A percentile compares a stretch with the other conserved stretches of the same genome.
Conservation (phyloP, 1,140 invertebrate genomes). For the Orchesella cincta region DNA sequence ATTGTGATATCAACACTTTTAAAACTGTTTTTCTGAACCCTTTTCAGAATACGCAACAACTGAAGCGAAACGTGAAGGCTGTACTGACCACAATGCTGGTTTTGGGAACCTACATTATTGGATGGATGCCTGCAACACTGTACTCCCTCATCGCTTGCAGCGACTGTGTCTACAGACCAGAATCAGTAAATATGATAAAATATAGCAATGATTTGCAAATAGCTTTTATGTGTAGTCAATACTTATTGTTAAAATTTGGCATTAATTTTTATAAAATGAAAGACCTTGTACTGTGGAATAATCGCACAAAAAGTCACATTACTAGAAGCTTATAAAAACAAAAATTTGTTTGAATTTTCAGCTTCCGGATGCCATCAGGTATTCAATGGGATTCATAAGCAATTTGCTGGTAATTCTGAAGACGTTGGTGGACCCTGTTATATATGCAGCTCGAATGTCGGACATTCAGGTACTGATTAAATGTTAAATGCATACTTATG, state of each 20-base stretch:
- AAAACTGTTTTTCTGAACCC: not conserved
- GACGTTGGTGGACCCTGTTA: constrained; percentile 68
- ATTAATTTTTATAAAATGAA: too few relatives aligned
- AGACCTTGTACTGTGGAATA: too few relatives aligned
- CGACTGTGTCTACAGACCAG: constrained; percentile 55
- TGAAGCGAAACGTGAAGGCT: constrained; percentile 65
- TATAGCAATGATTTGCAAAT: too few relatives aligned
- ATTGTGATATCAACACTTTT: too few relatives aligned
- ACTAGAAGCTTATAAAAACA: too few relatives aligned
- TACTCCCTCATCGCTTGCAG: constrained; percentile 61
- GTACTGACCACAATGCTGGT: constrained; percentile 69
- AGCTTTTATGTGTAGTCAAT: too few relatives aligned
- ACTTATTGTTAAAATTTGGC: too few relatives aligned
- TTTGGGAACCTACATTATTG: constrained; percentile 67
- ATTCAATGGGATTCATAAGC: constrained; percentile 46
- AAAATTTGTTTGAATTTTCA: not conserved
- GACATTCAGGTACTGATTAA: constrained; percentile 67
- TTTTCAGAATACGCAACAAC: constrained; percentile 50
- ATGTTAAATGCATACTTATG: too few relatives aligned
- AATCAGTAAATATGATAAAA: too few relatives aligned
- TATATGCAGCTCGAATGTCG: constrained; percentile 69
- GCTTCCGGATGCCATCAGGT: not conserved
- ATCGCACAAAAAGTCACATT: too few relatives aligned
- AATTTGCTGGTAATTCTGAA: constrained; percentile 66
- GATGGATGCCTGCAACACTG: constrained; percentile 66